Evolutionary conservation across 2,113 vertebrate genomes (phyloP), one percentile per base, ranked within the genome.

Genomic region (Gambusia affinis): DNA sequence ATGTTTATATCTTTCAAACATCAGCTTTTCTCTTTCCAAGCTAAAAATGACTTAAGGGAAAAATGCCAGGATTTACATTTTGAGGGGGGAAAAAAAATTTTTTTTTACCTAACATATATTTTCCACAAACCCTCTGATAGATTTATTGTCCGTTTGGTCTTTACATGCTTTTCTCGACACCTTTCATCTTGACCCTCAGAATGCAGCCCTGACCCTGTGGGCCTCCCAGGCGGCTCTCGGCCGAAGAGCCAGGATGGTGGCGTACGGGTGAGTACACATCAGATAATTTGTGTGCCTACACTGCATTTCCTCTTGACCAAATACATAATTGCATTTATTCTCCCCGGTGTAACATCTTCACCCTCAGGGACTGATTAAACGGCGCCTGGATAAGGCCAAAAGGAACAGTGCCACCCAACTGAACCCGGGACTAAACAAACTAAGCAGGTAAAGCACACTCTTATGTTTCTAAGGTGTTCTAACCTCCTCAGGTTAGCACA

Each of bases 191-290:
- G 0, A 7, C 33, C 29, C 57, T 62, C 72, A 95, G 95, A 95
- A 72, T 93, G 94, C 60, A 94, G 86, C 61, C 93, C 94, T 3
- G 94, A 95, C 69, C 81, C 88, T 0, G 78, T 80, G 30, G 84
- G 85, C 24, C 44, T 47, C 5, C 12, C 47, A 2, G 86, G 77
- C 3, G 82, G 81, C 10, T 73, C 80, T 44, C 93, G 92, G 30
- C 71, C 80, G n/a, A 95, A 94, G 86, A 87, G 12, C 62, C 91
- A 92, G 75, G 92, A 94, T 67, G 94, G 93, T 0, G 94, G 93
- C 1, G 95, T 95, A 44, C 92, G 69, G 86, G 95, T 95, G 61
- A 93, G 92, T 28, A 64, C 17, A 70, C 57, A 60, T 12, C 11
- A 62, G 22, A 75, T 78, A 51, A 61, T 67, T 24, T 19, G 22